A percentile compares a stretch with the other conserved stretches of the same genome.
Evolutionary conservation across 2,797 vertebrate species (phyloP).

Genomic region (Molothrus ater): DNA sequence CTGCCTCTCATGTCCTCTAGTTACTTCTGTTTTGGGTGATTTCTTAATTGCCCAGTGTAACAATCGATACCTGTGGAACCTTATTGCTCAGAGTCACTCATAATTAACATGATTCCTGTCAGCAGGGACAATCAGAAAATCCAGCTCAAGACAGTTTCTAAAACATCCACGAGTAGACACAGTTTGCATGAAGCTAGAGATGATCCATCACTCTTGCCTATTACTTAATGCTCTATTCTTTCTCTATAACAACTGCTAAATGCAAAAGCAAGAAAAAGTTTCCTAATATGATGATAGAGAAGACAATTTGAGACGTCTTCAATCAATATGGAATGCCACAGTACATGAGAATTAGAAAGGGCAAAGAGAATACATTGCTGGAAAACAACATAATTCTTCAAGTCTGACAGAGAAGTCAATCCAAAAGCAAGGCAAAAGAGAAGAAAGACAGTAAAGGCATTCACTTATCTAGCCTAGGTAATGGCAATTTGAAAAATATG

Average conservation of each 20-base stretch:
- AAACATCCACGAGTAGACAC: neutral
- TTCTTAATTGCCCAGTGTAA: neutral
- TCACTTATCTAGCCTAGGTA: neutral
- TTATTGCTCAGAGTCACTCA: neutral
- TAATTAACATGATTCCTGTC: neutral
- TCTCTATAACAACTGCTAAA: neutral
- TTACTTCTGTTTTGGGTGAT: neutral
- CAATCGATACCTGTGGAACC: neutral
- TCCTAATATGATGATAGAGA: neutral
- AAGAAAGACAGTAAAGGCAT: neutral
- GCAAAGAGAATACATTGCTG: neutral
- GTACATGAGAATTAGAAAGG: neutral
- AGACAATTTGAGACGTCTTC: neutral
- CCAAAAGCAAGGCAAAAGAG: neutral
- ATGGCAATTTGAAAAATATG: neutral
- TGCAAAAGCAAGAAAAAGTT: neutral
- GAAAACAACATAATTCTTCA: neutral
- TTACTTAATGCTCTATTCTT: neutral
- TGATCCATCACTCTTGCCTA: neutral
- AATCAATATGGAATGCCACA: neutral
- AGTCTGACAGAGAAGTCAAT: neutral
- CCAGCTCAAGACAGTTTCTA: neutral
- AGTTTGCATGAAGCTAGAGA: neutral
- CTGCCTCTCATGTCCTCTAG: neutral
- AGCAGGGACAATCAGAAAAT: neutral